Base-by-base conservation (phyloP, 2,888 invertebrate genomes). In the Clusia tigrina region DNA sequence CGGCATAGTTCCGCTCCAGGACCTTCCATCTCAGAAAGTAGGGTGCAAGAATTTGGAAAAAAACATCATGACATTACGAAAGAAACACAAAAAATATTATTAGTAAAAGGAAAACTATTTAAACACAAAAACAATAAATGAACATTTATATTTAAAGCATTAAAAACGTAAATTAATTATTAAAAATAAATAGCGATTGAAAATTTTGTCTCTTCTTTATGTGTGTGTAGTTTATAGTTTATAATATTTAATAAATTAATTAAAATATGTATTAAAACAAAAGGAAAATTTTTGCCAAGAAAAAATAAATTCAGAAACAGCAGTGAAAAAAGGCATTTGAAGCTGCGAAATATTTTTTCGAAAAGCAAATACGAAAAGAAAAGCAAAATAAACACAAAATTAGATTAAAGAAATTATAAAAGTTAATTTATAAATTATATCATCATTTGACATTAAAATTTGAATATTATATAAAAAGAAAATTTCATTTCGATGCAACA, bases 191-290 rank as follows among this genome's bases (percentile, higher is more conserved):
- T 62, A 63, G 54, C 54, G 38, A 62, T 54, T 53, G 62, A 64
- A 51, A 53, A 32, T 42, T 66, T 68, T 68, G 67, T 69, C 69
- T 69, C 68, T 71, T 69, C 68, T 68, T 68, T 71, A 65, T 71
- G 68, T 71, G 69, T 69, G 71, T 69, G 69, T 69, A 71, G 71
- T 71, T 69, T 69, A 69, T 71, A 71, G 71, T 69, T 69, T 68
- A 61, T 67, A 58, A 67, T 20, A 48, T 48, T 22, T 38, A 59
- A 55, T 63, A 54, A 38, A 48, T 48, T 62, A 57, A 60, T 54
- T 52, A 37, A 61, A 65, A 46, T 42, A 42, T 15, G n/a, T 42
- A 32, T 32, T 32, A 32, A 32, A 32, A 32, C 32, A 32, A 32
- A 32, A 15, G 42, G n/a, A 6, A 42, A 42, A 42, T 5, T 6